Evolutionary conservation across 2,888 invertebrate species (phyloP), one percentile per base, ranked within the genome.

Genomic region (Lordiphosa fenestrarum): DNA sequence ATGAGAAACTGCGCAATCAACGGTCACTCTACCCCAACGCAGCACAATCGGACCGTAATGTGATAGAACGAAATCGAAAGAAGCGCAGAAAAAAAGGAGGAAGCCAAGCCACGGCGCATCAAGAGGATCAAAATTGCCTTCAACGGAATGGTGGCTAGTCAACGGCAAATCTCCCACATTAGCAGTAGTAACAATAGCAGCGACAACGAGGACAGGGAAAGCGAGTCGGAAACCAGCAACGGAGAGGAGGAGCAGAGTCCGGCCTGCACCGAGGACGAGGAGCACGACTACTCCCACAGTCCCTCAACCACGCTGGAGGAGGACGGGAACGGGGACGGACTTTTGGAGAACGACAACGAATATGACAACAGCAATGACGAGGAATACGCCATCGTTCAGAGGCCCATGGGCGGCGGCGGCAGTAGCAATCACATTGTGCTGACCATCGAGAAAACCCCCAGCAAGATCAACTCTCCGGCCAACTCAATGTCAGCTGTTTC

Each of bases 381-480:
- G 36, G 86, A 88, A 62, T 86, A 69, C 72, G 85, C 63, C 57
- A 84, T 81, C 61, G 85, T 75, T 61, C 87, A 56, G 66, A 80
- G 39, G 3, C 71, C 70, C 3, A 48, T 53, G 10, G 7, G 23
- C 12, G 50, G 40, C 4, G 53, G 36, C 3, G 76, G 66, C 1
- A 25, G 21, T 30, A 81, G 71, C 37, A 87, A 87, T 67, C 88
- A 88, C 51, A 88, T 88, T 30, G 87, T 88, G 1, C 44, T 89
- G 54, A 88, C 88, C 9, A 88, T 89, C 44, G 88, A 88, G 37
- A 89, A 89, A 68, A 88, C 86, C 4, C 86, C 88, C 10, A 86
- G 77, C 48, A 87, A 88, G 75, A 74, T 74, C 0, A 84, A 80
- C 54, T 87, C 86, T 0, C 75, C 86, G 2, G 75, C 73, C 6